phyloP scores from a whole-genome alignment of 2,113 vertebrate species.

The Melanostigma gelatinosum region DNA sequence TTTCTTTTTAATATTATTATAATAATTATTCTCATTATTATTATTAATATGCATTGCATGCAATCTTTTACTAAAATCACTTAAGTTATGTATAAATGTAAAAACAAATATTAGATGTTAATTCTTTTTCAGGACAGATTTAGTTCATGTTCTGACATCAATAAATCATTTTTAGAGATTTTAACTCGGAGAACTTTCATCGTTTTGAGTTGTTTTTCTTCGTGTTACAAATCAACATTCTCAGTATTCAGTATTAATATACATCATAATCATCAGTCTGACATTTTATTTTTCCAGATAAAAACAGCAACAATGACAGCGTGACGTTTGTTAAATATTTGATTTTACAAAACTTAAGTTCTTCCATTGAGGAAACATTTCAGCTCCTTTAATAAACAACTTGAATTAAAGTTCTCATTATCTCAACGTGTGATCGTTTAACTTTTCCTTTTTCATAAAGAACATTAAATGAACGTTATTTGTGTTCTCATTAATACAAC shows the following conservation, averaged over 20 bases:
- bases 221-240: background rate
- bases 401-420: background rate
- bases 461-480: no score
- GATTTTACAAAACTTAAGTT: background rate
- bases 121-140: background rate
- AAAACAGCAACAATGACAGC: background rate
- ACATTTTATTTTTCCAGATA: background rate
- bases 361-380: background rate
- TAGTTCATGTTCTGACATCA: background rate
- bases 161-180: background rate
- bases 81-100: no score
- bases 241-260: background rate
- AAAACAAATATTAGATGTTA: no score
- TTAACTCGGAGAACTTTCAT: no score
- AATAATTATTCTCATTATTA: background rate
- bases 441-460: no score
- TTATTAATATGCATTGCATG: background rate
- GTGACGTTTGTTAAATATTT: background rate
- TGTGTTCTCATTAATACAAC: no score
- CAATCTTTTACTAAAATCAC: no score
- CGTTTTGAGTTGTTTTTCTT: no score
- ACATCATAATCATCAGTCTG: background rate
- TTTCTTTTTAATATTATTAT: background rate
- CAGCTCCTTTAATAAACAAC: background rate
- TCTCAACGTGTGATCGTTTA: no score